Evolutionary conservation across 2,113 vertebrate genomes (phyloP), one percentile per base, ranked within the genome.

Genomic region (Motacilla alba): DNA sequence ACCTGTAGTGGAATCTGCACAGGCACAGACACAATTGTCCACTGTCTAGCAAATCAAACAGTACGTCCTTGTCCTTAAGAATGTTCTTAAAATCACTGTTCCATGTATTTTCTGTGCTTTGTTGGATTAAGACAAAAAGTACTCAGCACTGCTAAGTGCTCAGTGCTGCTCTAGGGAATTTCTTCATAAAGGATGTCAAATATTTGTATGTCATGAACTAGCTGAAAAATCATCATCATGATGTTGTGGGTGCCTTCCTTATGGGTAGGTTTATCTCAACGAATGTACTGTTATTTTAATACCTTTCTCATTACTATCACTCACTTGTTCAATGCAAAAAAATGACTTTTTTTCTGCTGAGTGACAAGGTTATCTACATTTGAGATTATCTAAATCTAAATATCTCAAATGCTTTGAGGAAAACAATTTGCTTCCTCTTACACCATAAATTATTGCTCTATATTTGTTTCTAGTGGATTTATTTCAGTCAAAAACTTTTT

Each of bases 201-300:
- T 69, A 69, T n/a, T 66, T 91, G 50, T 23, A 28, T 80, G 90
- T 76, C 87, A 83, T 63, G 84, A 63, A 55, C 55, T 55, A 76
- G 68, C 27, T 81, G 80, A 96, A 76, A 90, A 95, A 89, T 90
- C 78, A 14, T 82, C 77, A 43, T 63, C 21, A 18, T 41, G 26
- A 37, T 90, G 81, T 85, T 91, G 78, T 93, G 92, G 75, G 67
- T 89, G 59, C 90, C 78, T 93, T 90, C 59, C 67, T 95, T 77
- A 59, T 24, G 82, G 84, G 67, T 37, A 86, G 63, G 59, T 96
- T 96, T 96, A 95, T 96, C 89, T 93, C 87, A 88, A 15, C 95
- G 78, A 95, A 86, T 77, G 28, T 84, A 9, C 69, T 95, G 87
- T 78, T 76, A 78, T 94, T 96, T 93, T 90, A 74, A 63, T 79